Evolutionary conservation across 2,113 vertebrate genomes (phyloP), one percentile per base, ranked within the genome.

Genomic region (Gymnogyps californianus): DNA sequence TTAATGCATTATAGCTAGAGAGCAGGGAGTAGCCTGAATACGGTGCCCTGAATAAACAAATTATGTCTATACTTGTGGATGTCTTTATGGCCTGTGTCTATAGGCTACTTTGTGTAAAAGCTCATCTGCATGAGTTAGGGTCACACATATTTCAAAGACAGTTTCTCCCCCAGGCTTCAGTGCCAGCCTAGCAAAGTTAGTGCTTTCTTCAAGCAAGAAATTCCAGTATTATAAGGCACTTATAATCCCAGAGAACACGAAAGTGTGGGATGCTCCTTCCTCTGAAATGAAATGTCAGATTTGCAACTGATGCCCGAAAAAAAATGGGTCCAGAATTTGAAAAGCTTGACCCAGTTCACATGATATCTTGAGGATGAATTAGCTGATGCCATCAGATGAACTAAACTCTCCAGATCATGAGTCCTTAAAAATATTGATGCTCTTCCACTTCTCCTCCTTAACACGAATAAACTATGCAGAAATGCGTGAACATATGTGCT

Each of bases 111-210:
- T 20, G 36, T 58, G 47, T 93, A 52, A 76, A 78, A 47, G 11
- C 40, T 93, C 28, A 31, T 38, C 29, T 76, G 29, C 25, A 2
- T 3, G 8, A 69, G 34, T 40, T 44, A 49, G 21, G 10, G 22
- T 86, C 36, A n/a, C 26, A 9, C 3, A 0, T 25, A 15, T 57
- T 91, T 76, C 26, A 28, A 46, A 76, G 16, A 4, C 0, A 0
- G 7, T 47, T 78, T 81, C 22, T 90, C 8, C 14, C 19, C 8
- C 3, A 31, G 66, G 31, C 17, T 79, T 59, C 65, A 47, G n/a
- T 77, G 26, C 31, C 32, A 71, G 29, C 10, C 29, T 44, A 52
- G 22, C 13, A 18, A 74, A 62, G 26, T 51, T 59, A 44, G 6
- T 59, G 59, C 49, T 74, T 62, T 89, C 46, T 88, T 90, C 40